phyloP scores from a whole-genome alignment of 2,888 invertebrate species.

The Eilema griseolum region DNA sequence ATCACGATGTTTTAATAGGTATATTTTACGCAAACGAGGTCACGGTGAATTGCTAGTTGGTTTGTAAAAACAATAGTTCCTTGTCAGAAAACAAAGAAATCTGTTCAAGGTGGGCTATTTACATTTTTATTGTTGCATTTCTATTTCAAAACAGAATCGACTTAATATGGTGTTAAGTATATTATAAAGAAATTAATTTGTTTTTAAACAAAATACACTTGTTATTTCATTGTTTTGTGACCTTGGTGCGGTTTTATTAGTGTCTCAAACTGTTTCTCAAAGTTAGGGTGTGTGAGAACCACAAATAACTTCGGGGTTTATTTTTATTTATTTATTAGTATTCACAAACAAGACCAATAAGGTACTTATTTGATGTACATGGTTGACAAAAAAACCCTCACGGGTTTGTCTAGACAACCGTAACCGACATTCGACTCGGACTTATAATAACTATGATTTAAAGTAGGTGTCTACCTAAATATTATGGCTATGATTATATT shows the following conservation, averaged over 20 bases:
- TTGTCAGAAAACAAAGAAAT: slow-evolving; percentile 20
- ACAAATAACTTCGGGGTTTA: too few species aligned
- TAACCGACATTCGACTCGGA: too few species aligned
- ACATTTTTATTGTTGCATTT: slow-evolving; percentile 9
- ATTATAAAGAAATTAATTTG: neutral
- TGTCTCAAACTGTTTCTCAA: neutral
- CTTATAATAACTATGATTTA: too few species aligned
- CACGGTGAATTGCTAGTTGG: slow-evolving; percentile 10
- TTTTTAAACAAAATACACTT: neutral
- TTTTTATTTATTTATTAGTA: too few species aligned
- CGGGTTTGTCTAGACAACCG: too few species aligned
- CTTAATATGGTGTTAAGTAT: neutral
- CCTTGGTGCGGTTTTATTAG: neutral
- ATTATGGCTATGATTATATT: too few species aligned
- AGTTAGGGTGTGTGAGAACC: neutral
- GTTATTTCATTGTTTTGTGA: neutral
- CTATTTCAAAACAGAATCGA: slow-evolving; percentile 10
- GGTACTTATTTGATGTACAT: too few species aligned
- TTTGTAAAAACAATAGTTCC: slow-evolving; percentile 16
- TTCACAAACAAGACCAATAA: too few species aligned
- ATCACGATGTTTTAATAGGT: slow-evolving; percentile 16
- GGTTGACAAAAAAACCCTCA: too few species aligned
- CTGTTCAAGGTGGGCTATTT: slow-evolving; percentile 12
- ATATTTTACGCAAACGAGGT: slow-evolving; percentile 22
- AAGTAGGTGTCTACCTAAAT: too few species aligned